phyloP scores from a whole-genome alignment of 2,797 vertebrate species.

The Epinephelus malabaricus region DNA sequence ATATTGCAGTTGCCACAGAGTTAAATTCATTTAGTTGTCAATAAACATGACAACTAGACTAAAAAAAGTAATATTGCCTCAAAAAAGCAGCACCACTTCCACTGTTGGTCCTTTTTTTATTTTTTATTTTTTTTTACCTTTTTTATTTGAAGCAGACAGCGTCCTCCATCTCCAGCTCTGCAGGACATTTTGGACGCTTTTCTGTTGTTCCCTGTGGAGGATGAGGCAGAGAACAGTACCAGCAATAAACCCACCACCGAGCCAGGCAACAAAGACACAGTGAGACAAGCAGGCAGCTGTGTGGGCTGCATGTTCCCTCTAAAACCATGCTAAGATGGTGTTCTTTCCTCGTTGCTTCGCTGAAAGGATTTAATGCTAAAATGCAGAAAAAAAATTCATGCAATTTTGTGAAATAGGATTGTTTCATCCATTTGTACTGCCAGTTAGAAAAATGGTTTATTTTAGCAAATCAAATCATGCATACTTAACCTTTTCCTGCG shows the following conservation, averaged over 20 bases:
- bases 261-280: slow-evolving; percentile 31
- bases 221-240: slow-evolving; percentile 46
- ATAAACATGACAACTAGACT: not conserved
- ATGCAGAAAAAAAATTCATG: not conserved
- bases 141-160: not conserved
- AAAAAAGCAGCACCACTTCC: not conserved
- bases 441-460: not conserved
- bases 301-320: slow-evolving; percentile 62
- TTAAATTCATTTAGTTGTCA: too few species aligned
- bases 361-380: slow-evolving; percentile 3
- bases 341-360: not conserved
- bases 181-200: slow-evolving; percentile 31
- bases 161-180: slow-evolving; percentile 28
- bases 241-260: slow-evolving; percentile 43
- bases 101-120: not conserved
- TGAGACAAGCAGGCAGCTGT: slow-evolving; percentile 45
- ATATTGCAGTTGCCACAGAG: not conserved
- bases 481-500: not conserved
- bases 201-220: slow-evolving; percentile 50
- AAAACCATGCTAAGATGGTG: not conserved
- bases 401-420: not conserved
- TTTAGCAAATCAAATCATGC: not conserved
- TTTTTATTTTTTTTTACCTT: not conserved
- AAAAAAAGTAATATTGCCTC: not conserved
- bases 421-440: not conserved